These are phyloP conservation scores for Noctua janthina DNA, from an alignment of 2,888 invertebrate genomes.

Conservation along the genomic window DNA sequence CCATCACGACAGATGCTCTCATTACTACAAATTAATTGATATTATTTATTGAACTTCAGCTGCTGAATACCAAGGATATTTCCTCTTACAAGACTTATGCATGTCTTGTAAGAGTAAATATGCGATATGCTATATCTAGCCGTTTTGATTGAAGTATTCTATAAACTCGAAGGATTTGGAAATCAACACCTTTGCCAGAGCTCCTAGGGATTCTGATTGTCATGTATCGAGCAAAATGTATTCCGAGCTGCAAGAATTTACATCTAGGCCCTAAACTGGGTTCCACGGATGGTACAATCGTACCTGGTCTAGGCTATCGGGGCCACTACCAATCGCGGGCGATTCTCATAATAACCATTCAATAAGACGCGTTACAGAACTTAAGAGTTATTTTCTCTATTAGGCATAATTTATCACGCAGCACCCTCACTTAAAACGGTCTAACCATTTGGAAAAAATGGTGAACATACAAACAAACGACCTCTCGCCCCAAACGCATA, in stretches of 20 bases:
- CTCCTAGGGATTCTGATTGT: not conserved
- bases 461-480: constrained; percentile 51
- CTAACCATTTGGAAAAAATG: constrained; percentile 41
- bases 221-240: not conserved
- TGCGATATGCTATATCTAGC: too few relatives aligned
- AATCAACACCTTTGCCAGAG: not conserved
- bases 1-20: constrained; percentile 48
- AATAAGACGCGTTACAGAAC: constrained; percentile 3
- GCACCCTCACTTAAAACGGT: constrained; percentile 45
- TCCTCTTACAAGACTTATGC: not conserved
- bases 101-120: not conserved
- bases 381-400: constrained; percentile 15
- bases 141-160: not conserved
- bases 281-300: too few relatives aligned
- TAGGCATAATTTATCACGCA: constrained; percentile 35
- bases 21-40: constrained; percentile 41
- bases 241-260: constrained; percentile 10
- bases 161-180: not conserved
- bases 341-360: not conserved
- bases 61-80: constrained; percentile 17
- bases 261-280: not conserved
- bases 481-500: constrained; percentile 43
- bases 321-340: not conserved
- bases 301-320: not conserved
- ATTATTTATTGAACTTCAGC: constrained; percentile 31